Evolutionary conservation across 2,113 vertebrate species (phyloP), one percentile per base, ranked within the genome.

Genomic region (Petromus typicus): DNA sequence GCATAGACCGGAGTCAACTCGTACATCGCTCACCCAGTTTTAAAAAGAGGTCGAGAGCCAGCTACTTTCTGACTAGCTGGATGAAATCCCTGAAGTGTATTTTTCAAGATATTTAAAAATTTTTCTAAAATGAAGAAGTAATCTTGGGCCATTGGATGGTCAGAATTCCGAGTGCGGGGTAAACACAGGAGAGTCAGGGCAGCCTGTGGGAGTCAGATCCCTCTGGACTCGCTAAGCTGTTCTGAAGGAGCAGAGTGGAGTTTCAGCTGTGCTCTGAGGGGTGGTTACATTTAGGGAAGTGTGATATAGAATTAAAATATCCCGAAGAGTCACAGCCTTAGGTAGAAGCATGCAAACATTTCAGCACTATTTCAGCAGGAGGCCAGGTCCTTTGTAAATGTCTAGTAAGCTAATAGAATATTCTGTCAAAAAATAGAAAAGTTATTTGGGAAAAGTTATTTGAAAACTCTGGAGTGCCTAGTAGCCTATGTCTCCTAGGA

Each of bases 91-190:
- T 90, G 27, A 40, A 90, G 27, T 59, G 22, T 51, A 81, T 66
- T 92, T 92, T 83, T 48, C 25, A 75, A 87, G 25, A 40, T 85
- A 32, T 67, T 83, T 94, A 54, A 86, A 86, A 80, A 43, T 51
- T 78, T 27, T 73, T 67, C 61, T 91, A 80, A 87, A 87, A 48
- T 80, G 63, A 12, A 13, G 45, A 80, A 92, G 71, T 86, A 30
- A 51, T 43, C 51, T 63, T 87, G 57, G 57, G 56, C 34, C 69
- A 2, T 51, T 45, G n/a, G 30, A 34, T 16, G 85, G 18, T 92
- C 43, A 69, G 17, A 71, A 71, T 82, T 59, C 37, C 71, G 63
- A 92, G 66, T 48, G 20, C 27, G 14, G 30, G 11, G 45, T 78
- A 93, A 89, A 67, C 76, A 83, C 48, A 56, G 43, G 20, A 43